Percentiles rank a stretch among this genome's conserved stretches.
These are phyloP conservation scores for Saturnia pavonia DNA, from an alignment of 2,888 invertebrate species.

Conservation along the genomic window DNA sequence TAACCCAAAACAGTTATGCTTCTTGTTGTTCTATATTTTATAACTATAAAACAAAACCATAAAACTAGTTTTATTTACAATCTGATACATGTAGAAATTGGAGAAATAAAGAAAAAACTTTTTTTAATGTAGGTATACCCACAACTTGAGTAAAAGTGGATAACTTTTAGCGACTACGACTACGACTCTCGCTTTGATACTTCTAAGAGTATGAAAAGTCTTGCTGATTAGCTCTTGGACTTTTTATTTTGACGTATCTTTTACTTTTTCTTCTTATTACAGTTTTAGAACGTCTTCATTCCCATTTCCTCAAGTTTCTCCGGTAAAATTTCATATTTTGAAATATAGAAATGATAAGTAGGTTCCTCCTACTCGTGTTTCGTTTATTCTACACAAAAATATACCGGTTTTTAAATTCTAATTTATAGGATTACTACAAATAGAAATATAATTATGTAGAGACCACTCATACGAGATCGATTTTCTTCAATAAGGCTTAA, in stretches of 20 bases:
- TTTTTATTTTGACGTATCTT: conserved; percentile 60
- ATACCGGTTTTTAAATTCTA: neutral
- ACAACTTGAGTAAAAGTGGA: conserved; percentile 43
- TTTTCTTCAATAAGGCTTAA: neutral
- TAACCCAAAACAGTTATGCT: neutral
- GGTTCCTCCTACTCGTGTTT: conserved; percentile 1
- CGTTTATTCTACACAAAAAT: neutral
- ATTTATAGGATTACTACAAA: no score
- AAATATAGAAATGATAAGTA: conserved; percentile 17
- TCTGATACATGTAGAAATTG: conserved; percentile 41
- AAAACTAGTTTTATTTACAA: conserved; percentile 21
- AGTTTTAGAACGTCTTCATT: conserved; percentile 48
- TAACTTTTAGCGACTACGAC: conserved; percentile 62
- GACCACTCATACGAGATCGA: neutral
- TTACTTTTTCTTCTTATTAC: conserved; percentile 54
- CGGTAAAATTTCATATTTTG: conserved; percentile 43
- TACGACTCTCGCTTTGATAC: conserved; percentile 64
- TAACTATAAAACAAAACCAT: neutral
- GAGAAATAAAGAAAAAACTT: conserved; percentile 37
- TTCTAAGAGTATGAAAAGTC: conserved; percentile 65
- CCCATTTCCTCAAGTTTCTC: conserved; percentile 45
- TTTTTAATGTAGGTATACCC: conserved; percentile 43
- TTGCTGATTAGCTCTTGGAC: conserved; percentile 68
- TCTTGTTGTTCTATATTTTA: neutral
- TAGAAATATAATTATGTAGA: neutral